Percentiles rank a stretch among this genome's conserved stretches.
Evolutionary conservation across 2,888 invertebrate genomes (phyloP).

Genomic region (Thera britannica): DNA sequence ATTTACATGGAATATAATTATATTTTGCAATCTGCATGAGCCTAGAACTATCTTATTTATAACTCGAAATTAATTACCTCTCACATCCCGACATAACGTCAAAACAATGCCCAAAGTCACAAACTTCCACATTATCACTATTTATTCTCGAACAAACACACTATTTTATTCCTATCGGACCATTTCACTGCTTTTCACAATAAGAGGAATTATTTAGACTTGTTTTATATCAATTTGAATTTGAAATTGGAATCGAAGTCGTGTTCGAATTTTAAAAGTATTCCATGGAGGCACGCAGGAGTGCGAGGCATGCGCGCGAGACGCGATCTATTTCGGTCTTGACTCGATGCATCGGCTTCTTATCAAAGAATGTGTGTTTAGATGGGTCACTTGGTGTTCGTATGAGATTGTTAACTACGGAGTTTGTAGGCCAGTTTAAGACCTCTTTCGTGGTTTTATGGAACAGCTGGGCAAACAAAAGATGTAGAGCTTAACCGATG

Average conservation of each 20-base stretch:
- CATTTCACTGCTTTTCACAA: conserved; percentile 43
- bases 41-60: background rate
- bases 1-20: background rate
- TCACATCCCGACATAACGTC: conserved; percentile 47
- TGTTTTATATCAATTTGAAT: conserved; percentile 15
- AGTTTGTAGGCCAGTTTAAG: background rate
- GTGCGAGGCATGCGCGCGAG: conserved; percentile 61
- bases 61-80: conserved; percentile 39
- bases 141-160: conserved; percentile 34
- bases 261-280: conserved; percentile 50
- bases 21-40: background rate
- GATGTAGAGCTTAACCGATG: too few relatives aligned
- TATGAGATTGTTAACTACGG: background rate
- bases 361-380: conserved; percentile 62
- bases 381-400: conserved; percentile 37
- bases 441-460: background rate
- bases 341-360: conserved; percentile 67
- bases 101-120: conserved; percentile 45
- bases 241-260: conserved; percentile 17
- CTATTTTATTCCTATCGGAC: conserved; percentile 36
- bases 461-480: too few relatives aligned
- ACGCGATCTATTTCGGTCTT: conserved; percentile 76
- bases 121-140: conserved; percentile 53
- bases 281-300: conserved; percentile 66
- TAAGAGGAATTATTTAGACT: conserved; percentile 22